A percentile compares a stretch with the other conserved stretches of the same genome.
These are phyloP conservation scores for Channa striata DNA, from an alignment of 2,797 vertebrate species.

Conservation along the genomic window DNA sequence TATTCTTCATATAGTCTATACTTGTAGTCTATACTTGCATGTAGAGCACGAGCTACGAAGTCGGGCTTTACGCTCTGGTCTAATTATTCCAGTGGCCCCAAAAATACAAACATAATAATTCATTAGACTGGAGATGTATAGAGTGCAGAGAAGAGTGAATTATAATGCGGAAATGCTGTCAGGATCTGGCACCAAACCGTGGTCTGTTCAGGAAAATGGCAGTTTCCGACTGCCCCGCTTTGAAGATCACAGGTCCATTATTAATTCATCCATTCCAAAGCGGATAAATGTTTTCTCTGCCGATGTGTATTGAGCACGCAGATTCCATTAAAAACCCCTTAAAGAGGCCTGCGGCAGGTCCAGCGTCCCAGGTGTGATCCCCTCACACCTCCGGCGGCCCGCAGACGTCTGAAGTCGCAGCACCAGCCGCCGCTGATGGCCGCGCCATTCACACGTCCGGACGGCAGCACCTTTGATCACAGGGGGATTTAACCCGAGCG, in stretches of 20 bases:
- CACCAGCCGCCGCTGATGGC: conserved; percentile 73
- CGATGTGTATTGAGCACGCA: conserved; percentile 84
- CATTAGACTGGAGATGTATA: background rate
- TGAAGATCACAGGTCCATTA: conserved; percentile 70
- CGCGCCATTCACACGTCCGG: conserved; percentile 77
- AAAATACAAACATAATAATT: background rate
- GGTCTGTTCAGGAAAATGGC: conserved; percentile 45
- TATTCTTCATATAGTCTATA: background rate
- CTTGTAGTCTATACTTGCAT: no score
- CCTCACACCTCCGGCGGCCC: conserved; percentile 76
- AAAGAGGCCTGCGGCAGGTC: conserved; percentile 60
- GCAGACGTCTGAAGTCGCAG: conserved; percentile 79
- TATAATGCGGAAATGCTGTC: background rate
- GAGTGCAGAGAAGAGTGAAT: background rate
- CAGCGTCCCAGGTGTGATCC: conserved; percentile 68
- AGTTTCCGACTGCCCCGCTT: conserved; percentile 61
- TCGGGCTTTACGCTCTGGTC: no score
- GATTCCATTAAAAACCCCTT: conserved; percentile 81
- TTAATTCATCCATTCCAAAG: conserved; percentile 71
- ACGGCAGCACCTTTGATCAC: conserved; percentile 82
- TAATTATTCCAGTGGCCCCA: no score
- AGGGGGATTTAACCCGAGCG: conserved; percentile 68
- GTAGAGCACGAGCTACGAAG: no score
- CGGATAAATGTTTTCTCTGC: conserved; percentile 81
- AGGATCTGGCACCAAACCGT: background rate